Percentiles rank a stretch among this genome's conserved stretches.
phyloP scores from a whole-genome alignment of 2,888 invertebrate species.

The Dorcus parallelipipedus region DNA sequence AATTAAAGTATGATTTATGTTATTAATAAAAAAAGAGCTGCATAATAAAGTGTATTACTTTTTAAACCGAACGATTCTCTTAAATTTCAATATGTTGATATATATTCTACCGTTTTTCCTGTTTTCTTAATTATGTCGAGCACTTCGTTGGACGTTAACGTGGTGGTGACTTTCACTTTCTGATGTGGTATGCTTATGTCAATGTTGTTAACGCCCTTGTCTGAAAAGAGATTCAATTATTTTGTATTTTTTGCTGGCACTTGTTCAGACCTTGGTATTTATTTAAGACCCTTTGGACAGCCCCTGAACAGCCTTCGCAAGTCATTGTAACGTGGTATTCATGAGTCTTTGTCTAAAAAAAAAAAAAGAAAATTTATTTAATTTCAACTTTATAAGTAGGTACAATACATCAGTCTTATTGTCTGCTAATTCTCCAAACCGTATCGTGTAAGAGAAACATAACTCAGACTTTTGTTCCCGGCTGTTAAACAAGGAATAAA shows the following conservation, averaged over 20 bases:
- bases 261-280: slow-evolving; percentile 65
- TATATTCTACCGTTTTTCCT: slow-evolving; percentile 67
- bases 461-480: too few species aligned
- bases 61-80: too few species aligned
- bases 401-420: too few species aligned
- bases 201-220: slow-evolving; percentile 63
- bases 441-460: too few species aligned
- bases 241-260: neutral
- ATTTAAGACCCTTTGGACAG: slow-evolving; percentile 80
- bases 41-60: neutral
- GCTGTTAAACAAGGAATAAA: too few species aligned
- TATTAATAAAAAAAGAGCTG: slow-evolving; percentile 1
- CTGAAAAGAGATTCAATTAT: slow-evolving; percentile 39
- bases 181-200: slow-evolving; percentile 66
- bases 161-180: slow-evolving; percentile 67
- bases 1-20: too few species aligned
- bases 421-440: too few species aligned
- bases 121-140: slow-evolving; percentile 75
- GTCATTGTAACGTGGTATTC: slow-evolving; percentile 91
- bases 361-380: slow-evolving; percentile 21
- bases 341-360: slow-evolving; percentile 50
- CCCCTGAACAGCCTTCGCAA: slow-evolving; percentile 88
- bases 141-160: slow-evolving; percentile 64
- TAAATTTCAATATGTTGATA: slow-evolving; percentile 29
- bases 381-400: too few species aligned